Evolutionary conservation across 2,797 vertebrate genomes (phyloP).

Genomic region (Eurystomus glaucurus): DNA sequence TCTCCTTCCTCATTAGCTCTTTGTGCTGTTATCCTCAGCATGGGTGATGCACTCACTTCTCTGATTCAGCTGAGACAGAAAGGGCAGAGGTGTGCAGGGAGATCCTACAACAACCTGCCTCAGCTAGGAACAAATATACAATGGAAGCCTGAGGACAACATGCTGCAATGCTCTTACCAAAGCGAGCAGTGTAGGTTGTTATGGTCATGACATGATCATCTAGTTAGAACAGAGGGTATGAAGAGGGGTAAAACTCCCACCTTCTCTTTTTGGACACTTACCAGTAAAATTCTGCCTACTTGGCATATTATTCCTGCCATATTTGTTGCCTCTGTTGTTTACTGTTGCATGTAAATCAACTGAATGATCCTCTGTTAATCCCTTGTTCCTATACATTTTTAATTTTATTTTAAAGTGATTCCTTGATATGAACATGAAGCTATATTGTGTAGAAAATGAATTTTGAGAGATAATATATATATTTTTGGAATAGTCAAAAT

Average conservation of each 20-base stretch:
- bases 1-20: accelerated
- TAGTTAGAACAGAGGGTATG: neutral
- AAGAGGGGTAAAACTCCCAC: accelerated
- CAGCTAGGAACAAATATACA: accelerated
- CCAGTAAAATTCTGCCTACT: neutral
- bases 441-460: neutral
- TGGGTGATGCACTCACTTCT: neutral
- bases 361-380: neutral
- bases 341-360: neutral
- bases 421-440: neutral
- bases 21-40: neutral
- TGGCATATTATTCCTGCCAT: neutral
- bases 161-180: neutral
- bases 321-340: neutral
- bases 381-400: neutral
- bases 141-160: accelerated
- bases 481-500: neutral
- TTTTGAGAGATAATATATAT: neutral
- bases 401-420: neutral
- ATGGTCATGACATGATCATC: neutral
- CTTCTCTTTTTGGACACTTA: neutral
- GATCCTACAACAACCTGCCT: neutral
- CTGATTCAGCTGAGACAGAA: neutral
- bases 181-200: neutral
- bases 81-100: neutral